Evolutionary conservation across 37 sponge, comb jelly and placozoan genomes (phyloP), one percentile per base, ranked within the genome.

Genomic region (Geodia barretti): DNA sequence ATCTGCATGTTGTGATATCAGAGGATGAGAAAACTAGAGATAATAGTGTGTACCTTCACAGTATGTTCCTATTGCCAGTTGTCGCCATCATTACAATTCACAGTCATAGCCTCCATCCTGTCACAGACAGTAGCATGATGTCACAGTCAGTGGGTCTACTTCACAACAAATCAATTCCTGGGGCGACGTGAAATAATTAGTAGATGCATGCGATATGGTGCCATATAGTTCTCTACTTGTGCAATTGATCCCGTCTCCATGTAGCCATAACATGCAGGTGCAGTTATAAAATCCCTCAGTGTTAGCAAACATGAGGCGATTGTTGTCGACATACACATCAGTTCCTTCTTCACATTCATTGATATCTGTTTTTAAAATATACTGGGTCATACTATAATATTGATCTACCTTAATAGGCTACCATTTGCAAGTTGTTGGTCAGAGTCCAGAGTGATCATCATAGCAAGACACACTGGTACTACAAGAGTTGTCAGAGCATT

Each of bases 161-260:
- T 0, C 0, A 1, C 47, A 84, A 89, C 58, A 79, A 79, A 83
- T 89, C 68, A 79, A 73, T 74, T 42, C 83, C 89, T 81, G 60
- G 28, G 54, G n/a, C n/a, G n/a, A 42, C 37, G 39, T n/a, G n/a
- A n/a, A n/a, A n/a, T n/a, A n/a, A n/a, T n/a, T n/a, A n/a, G n/a
- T n/a, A n/a, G n/a, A 60, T 21, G 3, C 9, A 5, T 3, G 1
- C 43, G 31, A n/a, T 17, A 17, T 9, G 74, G 38, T n/a, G 2
- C 24, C 58, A 5, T 47, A n/a, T 43, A 25, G n/a, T 23, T 70
- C 34, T 58, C 62, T 74, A 74, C 26, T 30, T 35, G 68, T 19
- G 30, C 54, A 47, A 47, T 14, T 47, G 14, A 7, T 47, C 14
- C 54, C 54, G 14, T 47, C 14, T 47, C 54, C 54, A 14, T 17